Evolutionary conservation across 2,888 invertebrate species (phyloP).

Genomic region (Nomada hirtipes): DNA sequence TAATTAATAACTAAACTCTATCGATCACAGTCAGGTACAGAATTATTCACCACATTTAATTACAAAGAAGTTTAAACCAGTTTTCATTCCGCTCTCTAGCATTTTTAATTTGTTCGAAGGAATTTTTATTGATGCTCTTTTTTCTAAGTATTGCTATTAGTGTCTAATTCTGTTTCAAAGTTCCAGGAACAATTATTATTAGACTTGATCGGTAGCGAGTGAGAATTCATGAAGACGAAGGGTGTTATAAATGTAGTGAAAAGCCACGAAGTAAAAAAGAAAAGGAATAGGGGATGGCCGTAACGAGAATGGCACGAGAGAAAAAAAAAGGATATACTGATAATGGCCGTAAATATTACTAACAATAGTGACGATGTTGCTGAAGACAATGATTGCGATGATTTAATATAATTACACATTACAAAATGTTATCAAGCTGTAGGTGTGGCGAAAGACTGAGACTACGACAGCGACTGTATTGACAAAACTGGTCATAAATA

Average conservation of each 20-base stretch:
- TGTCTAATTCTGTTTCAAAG: slow-evolving; percentile 35
- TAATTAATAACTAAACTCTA: slow-evolving; percentile 59
- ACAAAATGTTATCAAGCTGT: slow-evolving; percentile 64
- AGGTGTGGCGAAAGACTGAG: slow-evolving; percentile 71
- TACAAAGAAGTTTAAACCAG: slow-evolving; percentile 5
- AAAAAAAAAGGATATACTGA: neutral
- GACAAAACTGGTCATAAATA: slow-evolving; percentile 57
- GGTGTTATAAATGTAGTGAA: slow-evolving; percentile 41
- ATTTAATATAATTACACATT: slow-evolving; percentile 66
- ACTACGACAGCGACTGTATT: slow-evolving; percentile 66
- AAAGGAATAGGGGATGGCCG: slow-evolving; percentile 23
- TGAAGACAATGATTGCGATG: slow-evolving; percentile 72
- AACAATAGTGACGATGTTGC: slow-evolving; percentile 64
- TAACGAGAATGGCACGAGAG: slow-evolving; percentile 4
- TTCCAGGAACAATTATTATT: slow-evolving; percentile 37
- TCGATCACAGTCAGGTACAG: slow-evolving; percentile 48
- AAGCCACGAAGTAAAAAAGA: slow-evolving; percentile 22
- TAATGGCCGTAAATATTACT: slow-evolving; percentile 53
- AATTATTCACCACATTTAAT: slow-evolving; percentile 5
- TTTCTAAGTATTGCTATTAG: slow-evolving; percentile 6
- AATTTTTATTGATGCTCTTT: slow-evolving; percentile 10
- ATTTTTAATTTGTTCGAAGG: slow-evolving; percentile 20
- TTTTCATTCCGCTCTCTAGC: slow-evolving; percentile 41
- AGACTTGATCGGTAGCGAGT: slow-evolving; percentile 50
- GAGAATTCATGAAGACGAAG: slow-evolving; percentile 33